Base-by-base conservation (phyloP, 1,140 invertebrate species). In the Pogonomyrmex barbatus region DNA sequence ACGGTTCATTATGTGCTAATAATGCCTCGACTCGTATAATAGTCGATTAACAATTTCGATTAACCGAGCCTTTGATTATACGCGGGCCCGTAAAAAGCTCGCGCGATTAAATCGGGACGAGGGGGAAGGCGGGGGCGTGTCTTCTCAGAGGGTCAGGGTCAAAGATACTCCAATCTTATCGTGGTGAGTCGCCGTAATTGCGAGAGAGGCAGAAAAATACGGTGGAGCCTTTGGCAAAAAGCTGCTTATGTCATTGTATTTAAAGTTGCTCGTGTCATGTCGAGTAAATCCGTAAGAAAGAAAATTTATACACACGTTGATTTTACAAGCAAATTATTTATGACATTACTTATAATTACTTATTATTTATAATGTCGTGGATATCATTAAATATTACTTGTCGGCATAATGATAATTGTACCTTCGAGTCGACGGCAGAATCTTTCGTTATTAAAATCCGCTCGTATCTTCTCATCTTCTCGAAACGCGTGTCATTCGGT, bases 91-190 rank as follows among this genome's bases (percentile, higher is more conserved):
- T 58, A 24, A 36, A 24, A 65, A 54, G 10, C 3, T 2, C 10
- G 6, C 39, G 65, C 45, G 14, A 56, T 81, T 56, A 56, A 45
- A 81, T 12, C 47, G 63, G 24, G 12, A 58, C 52, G 42, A n/a
- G 50, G 17, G 62, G 52, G n/a, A 14, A 54, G 30, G 33, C 33
- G 60, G 33, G n/a, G 14, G 17, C 12, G 39, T 45, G 39, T 68
- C 47, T 81, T 56, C 70, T 70, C 52, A 81, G 78, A 81, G 78
- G 78, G 65, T 81, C 78, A 81, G 65, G 78, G 78, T 81, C 52
- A 81, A 45, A 58, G 63, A 81, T 81, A 58, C 65, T 78, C 33
- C n/a, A 70, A 81, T 81, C 78, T 81, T 81, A 81, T 81, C 78
- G 63, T 63, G 14, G 62, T 33, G 63, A 68, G 36, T 81, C 56